Percentiles rank a stretch among this genome's conserved stretches.
These are phyloP conservation scores for Hystrix cristata DNA, from an alignment of 2,113 vertebrate species.

Conservation along the genomic window DNA sequence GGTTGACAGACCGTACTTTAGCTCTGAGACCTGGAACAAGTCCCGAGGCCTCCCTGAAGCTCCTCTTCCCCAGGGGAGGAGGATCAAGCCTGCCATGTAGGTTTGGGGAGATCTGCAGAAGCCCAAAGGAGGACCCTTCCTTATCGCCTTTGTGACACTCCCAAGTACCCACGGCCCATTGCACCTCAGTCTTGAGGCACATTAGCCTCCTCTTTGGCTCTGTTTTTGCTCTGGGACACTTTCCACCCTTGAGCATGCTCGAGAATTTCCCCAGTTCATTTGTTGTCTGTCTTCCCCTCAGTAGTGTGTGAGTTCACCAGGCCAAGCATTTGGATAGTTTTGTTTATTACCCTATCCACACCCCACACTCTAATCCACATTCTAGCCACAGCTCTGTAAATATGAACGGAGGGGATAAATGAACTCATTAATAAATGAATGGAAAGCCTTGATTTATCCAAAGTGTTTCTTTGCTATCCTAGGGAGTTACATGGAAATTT, in stretches of 20 bases:
- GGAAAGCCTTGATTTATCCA: conserved; percentile 31
- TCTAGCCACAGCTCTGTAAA: background rate
- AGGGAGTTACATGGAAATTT: background rate
- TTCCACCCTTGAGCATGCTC: background rate
- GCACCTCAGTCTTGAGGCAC: background rate
- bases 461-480: conserved; percentile 2
- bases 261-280: background rate
- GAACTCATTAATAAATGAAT: conserved; percentile 21
- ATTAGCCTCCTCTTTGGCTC: background rate
- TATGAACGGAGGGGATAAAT: background rate
- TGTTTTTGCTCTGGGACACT: background rate
- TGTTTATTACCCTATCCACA: background rate
- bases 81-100: background rate
- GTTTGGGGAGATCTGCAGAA: background rate
- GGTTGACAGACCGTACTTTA: background rate
- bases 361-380: background rate
- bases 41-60: background rate
- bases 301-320: background rate
- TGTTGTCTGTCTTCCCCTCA: background rate
- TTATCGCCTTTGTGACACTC: background rate
- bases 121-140: background rate
- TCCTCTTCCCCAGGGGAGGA: background rate
- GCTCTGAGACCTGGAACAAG: background rate
- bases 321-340: background rate
- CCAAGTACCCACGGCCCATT: too few species aligned